phyloP scores from a whole-genome alignment of 2,797 vertebrate genomes.

The Meda fulgida region DNA sequence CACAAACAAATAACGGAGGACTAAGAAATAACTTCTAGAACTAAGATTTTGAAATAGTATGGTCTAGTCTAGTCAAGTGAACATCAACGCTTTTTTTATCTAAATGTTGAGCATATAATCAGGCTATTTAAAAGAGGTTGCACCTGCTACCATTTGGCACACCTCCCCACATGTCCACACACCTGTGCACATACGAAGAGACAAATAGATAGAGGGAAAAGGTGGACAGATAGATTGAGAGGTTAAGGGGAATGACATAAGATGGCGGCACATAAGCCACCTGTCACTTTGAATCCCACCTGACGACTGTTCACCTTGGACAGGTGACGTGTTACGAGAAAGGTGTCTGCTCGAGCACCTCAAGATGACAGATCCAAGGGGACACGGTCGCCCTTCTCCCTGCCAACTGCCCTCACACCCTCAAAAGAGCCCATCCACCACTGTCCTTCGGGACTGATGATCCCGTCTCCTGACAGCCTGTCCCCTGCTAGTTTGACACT shows the following conservation, averaged over 20 bases:
- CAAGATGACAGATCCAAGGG: slow-evolving; percentile 79
- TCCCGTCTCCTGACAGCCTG: slow-evolving; percentile 61
- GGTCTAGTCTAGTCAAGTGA: neutral
- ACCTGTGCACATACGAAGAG: slow-evolving; percentile 45
- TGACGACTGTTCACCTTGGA: slow-evolving; percentile 65
- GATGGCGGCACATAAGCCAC: slow-evolving; percentile 70
- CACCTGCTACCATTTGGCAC: slow-evolving; percentile 34
- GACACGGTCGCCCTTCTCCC: slow-evolving; percentile 76
- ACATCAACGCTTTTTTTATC: neutral
- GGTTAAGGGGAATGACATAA: slow-evolving; percentile 48
- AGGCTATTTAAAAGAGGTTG: slow-evolving; percentile 20
- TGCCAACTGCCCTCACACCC: slow-evolving; percentile 73
- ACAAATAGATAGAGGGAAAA: slow-evolving; percentile 50
- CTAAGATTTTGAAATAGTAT: neutral
- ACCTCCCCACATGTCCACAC: slow-evolving; percentile 29
- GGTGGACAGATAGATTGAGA: slow-evolving; percentile 44
- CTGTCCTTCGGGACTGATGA: slow-evolving; percentile 63
- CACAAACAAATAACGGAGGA: neutral
- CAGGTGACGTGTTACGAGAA: slow-evolving; percentile 72
- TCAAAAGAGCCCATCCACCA: slow-evolving; percentile 58
- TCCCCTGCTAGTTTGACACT: slow-evolving; percentile 57
- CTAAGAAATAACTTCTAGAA: neutral
- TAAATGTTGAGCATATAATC: slow-evolving; percentile 6
- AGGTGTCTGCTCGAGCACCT: slow-evolving; percentile 69
- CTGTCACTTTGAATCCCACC: slow-evolving; percentile 72